Evolutionary conservation across 2,797 vertebrate species (phyloP).

Genomic region (Artibeus lituratus): DNA sequence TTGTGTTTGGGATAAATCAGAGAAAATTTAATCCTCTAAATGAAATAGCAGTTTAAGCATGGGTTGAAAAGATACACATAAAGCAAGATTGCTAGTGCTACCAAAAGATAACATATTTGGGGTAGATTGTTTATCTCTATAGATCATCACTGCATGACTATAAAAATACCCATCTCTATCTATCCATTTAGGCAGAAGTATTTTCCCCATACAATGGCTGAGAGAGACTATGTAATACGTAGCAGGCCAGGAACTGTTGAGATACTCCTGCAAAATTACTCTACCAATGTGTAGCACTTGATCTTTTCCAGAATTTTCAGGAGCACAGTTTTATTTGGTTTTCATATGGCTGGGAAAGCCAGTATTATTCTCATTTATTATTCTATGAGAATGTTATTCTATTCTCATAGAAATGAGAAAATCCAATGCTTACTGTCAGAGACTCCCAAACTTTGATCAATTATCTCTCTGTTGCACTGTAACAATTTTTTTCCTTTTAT

Average conservation of each 20-base stretch:
- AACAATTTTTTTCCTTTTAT: background rate
- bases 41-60: background rate
- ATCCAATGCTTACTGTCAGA: background rate
- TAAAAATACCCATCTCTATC: constrained; percentile 8
- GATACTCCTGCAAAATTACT: background rate
- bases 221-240: background rate
- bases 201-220: background rate
- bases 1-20: background rate
- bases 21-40: background rate
- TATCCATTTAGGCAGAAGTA: background rate
- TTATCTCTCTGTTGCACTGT: background rate
- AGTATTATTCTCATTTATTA: background rate
- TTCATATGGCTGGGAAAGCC: background rate
- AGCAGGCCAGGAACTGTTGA: background rate
- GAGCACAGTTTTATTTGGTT: background rate
- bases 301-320: background rate
- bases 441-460: background rate
- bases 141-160: background rate
- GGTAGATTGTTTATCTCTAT: background rate
- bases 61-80: background rate
- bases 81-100: background rate
- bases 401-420: background rate
- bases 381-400: too few species aligned
- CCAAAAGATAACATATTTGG: constrained; percentile 26
- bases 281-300: background rate